Evolutionary conservation across 1,140 invertebrate genomes (phyloP).

Genomic region (Brachionus rotundiformis): DNA sequence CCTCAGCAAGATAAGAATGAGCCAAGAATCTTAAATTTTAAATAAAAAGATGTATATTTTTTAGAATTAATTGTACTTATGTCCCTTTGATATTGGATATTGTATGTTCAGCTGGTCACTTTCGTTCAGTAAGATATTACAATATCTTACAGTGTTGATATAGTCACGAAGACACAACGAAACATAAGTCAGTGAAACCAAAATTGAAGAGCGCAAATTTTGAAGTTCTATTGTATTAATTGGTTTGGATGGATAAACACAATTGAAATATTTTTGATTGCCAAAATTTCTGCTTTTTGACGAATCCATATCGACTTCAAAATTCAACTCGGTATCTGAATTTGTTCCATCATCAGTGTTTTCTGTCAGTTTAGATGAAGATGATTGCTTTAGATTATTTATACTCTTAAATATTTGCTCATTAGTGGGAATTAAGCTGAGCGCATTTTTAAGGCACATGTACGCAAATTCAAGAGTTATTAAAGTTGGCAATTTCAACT

Average conservation of each 20-base stretch:
- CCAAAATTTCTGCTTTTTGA: slow-evolving; percentile 53
- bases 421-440: slow-evolving; percentile 61
- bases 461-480: slow-evolving; percentile 84
- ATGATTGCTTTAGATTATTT: neutral
- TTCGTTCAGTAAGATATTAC: slow-evolving; percentile 72
- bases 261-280: slow-evolving; percentile 27
- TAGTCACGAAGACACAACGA: slow-evolving; percentile 81
- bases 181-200: slow-evolving; percentile 79
- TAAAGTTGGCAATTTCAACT: slow-evolving; percentile 71
- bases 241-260: slow-evolving; percentile 55
- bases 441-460: slow-evolving; percentile 81
- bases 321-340: neutral
- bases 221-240: slow-evolving; percentile 59
- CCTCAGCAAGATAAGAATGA: slow-evolving; percentile 84
- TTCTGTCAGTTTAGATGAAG: neutral
- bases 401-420: neutral
- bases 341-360: neutral
- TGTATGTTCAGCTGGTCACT: slow-evolving; percentile 61
- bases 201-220: slow-evolving; percentile 70
- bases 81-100: slow-evolving; percentile 56
- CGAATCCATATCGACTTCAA: slow-evolving; percentile 56
- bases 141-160: slow-evolving; percentile 75
- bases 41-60: slow-evolving; percentile 53
- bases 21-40: slow-evolving; percentile 72
- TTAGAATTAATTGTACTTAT: too few relatives aligned